These are phyloP conservation scores for Omphaloscelis lunosa DNA, from an alignment of 2,888 invertebrate genomes.

Conservation along the genomic window DNA sequence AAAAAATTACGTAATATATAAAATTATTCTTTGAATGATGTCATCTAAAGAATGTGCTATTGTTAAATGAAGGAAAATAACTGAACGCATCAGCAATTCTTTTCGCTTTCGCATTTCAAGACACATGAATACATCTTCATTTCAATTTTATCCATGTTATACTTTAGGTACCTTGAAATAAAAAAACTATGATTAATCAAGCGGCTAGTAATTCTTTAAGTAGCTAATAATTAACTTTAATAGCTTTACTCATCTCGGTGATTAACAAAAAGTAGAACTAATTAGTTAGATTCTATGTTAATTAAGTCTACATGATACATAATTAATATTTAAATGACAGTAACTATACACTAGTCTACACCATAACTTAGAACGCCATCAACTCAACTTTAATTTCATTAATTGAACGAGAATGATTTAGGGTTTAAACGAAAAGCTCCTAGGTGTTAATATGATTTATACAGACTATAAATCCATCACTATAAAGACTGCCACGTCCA, in stretches of 20 bases:
- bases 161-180: slow-evolving; percentile 24
- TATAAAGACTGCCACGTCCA: background rate
- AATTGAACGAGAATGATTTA: background rate
- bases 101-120: slow-evolving; percentile 19
- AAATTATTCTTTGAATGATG: slow-evolving; percentile 2
- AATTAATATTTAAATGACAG: background rate
- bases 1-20: background rate
- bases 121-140: slow-evolving; percentile 32
- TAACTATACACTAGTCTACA: background rate
- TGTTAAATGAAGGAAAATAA: slow-evolving; percentile 19
- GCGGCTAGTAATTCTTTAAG: background rate
- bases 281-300: background rate
- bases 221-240: background rate
- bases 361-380: background rate
- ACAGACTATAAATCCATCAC: background rate
- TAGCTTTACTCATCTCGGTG: too few relatives aligned
- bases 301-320: background rate
- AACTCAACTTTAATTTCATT: background rate
- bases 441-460: too few relatives aligned
- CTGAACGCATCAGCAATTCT: background rate
- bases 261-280: background rate
- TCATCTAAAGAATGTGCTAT: slow-evolving; percentile 1
- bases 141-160: slow-evolving; percentile 35
- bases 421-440: background rate
- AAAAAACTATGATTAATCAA: slow-evolving; percentile 24